These are phyloP conservation scores for Synanthedon tipuliformis DNA, from an alignment of 2,888 invertebrate species.

Conservation along the genomic window DNA sequence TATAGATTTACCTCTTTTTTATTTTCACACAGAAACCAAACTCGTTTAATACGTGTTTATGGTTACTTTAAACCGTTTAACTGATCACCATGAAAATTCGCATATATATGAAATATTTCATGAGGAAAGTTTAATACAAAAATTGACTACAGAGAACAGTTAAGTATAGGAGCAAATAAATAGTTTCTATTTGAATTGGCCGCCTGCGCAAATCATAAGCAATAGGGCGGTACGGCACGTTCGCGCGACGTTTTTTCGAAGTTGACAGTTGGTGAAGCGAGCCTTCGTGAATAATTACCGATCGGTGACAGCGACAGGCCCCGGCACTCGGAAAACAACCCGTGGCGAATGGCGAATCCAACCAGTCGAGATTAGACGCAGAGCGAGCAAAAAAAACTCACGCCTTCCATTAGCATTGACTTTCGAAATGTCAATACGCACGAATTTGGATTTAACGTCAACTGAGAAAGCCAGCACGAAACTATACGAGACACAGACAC, in stretches of 20 bases:
- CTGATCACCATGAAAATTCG: no score
- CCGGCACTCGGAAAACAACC: constrained; percentile 51
- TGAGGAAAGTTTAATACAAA: no score
- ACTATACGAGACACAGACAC: background rate
- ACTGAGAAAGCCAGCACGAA: background rate
- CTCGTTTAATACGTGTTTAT: no score
- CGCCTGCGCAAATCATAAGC: background rate
- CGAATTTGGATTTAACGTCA: constrained; percentile 29
- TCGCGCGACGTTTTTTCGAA: constrained; percentile 32
- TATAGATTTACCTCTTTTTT: no score
- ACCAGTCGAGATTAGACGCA: constrained; percentile 52
- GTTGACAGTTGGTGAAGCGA: constrained; percentile 31
- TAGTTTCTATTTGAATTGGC: background rate
- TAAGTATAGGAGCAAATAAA: background rate
- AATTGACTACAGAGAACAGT: background rate
- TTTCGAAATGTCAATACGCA: constrained; percentile 64
- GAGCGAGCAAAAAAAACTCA: constrained; percentile 51
- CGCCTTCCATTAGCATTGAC: constrained; percentile 58
- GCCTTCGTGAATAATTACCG: constrained; percentile 37
- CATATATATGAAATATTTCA: no score
- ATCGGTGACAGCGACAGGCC: constrained; percentile 59
- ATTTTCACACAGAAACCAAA: no score
- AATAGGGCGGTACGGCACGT: constrained; percentile 16
- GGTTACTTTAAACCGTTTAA: no score
- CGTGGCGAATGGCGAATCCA: constrained; percentile 39